Base-by-base conservation (phyloP, 2,797 vertebrate genomes). In the Cryptoprocta ferox region DNA sequence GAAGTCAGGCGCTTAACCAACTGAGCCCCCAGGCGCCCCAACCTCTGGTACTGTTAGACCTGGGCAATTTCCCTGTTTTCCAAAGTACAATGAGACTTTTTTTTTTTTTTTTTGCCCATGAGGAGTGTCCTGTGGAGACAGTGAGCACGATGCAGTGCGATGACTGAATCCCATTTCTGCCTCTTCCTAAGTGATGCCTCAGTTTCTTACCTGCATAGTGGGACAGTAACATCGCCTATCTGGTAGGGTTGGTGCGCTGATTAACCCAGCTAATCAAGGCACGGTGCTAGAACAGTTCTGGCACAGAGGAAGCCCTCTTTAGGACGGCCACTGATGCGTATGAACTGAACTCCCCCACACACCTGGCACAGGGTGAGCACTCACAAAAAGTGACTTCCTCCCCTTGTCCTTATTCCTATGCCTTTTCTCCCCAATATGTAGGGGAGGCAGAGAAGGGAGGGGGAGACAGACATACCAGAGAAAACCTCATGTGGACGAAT, bases 201-300 rank as follows among this genome's bases (percentile, higher is more conserved):
- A 2, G 26, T 16, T 53, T 88, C 82, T 78, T 6, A 12, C 8
- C 66, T n/a, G 48, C 13, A 32, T 37, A 37, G 39, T 9, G n/a
- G 28, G 37, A 81, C 10, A 28, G 45, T 11, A 42, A 3, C 5
- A 75, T 14, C 5, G 0, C 12, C 65, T 21, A 2, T 63, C 28
- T 70, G 0, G 1, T 5, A 18, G 63, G 30, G 2, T 0, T 28
- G 86, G 5, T 1, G 14, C 1, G 3, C 5, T 3, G 21, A 35
- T 28, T 3, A 18, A 24, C 48, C 56, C 66, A 19, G 70, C 30
- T 18, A 1, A 5, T 0, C 1, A 70, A 32, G 26, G 26, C 3
- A 12, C 37, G 6, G 53, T 70, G 56, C 42, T 35, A 5, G 81
- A n/a, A 24, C 18, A 3, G 75, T 12, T 21, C 85, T 0, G 50